A percentile compares a stretch with the other conserved stretches of the same genome.
These are phyloP conservation scores for Pyrocephalus nanus DNA, from an alignment of 2,797 vertebrate genomes.

Conservation along the genomic window DNA sequence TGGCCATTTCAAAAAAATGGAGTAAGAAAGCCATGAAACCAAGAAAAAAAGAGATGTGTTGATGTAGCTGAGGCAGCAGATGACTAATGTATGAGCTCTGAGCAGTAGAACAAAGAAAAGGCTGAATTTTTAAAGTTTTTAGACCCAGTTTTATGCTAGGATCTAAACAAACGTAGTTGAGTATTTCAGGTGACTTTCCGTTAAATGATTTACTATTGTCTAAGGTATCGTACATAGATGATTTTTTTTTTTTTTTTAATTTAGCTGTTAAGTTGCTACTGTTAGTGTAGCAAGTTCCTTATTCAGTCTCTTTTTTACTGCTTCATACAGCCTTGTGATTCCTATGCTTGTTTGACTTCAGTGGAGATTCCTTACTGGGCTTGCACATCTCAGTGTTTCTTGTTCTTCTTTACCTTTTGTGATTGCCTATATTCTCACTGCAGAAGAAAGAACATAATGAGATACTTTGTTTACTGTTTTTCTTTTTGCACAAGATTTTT, in stretches of 20 bases:
- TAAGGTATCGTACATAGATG: background rate
- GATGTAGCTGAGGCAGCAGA: background rate
- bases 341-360: background rate
- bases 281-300: background rate
- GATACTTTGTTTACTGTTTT: background rate
- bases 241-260: background rate
- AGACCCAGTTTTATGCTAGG: background rate
- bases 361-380: background rate
- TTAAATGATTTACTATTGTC: background rate
- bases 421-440: background rate
- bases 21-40: background rate
- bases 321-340: background rate
- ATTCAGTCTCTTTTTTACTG: background rate
- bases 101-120: background rate
- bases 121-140: background rate
- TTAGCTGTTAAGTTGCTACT: background rate
- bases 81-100: background rate
- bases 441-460: background rate
- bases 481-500: background rate
- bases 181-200: background rate
- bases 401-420: background rate
- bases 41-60: background rate
- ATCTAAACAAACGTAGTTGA: background rate
- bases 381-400: background rate
- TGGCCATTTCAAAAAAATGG: background rate